Percentiles rank a stretch among this genome's conserved stretches.
Evolutionary conservation across 1,140 invertebrate species (phyloP).

Genomic region (Meteorus sp.): DNA sequence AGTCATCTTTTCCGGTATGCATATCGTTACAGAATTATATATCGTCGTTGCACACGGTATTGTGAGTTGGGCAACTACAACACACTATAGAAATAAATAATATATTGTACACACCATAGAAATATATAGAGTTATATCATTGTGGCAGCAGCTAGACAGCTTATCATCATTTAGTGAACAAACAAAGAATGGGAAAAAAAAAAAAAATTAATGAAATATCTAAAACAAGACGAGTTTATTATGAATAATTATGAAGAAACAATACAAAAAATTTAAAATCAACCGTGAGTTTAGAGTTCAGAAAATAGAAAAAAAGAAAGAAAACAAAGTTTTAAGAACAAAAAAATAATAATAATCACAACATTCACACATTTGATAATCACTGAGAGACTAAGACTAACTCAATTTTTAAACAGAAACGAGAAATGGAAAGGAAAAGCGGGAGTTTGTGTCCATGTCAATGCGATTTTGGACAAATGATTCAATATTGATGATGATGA

Average conservation of each 20-base stretch:
- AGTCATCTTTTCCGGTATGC: constrained; percentile 9
- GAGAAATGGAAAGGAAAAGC: constrained; percentile 6
- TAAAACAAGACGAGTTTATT: constrained; percentile 28
- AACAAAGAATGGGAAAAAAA: too few species aligned
- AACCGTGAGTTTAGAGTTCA: too few species aligned
- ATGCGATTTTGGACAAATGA: not conserved
- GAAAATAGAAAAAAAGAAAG: constrained; percentile 25
- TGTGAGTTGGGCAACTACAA: constrained; percentile 28
- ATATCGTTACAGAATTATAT: constrained; percentile 1
- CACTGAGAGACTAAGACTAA: constrained; percentile 62
- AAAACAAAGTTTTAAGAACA: constrained; percentile 33
- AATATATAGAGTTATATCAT: constrained; percentile 5
- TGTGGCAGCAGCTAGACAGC: constrained; percentile 51
- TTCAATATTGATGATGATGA: not conserved
- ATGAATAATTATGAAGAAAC: constrained; percentile 16
- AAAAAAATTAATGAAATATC: constrained; percentile 33
- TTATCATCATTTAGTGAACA: constrained; percentile 44
- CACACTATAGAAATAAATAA: constrained; percentile 17
- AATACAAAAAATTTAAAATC: constrained; percentile 25
- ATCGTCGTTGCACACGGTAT: constrained; percentile 9
- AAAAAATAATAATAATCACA: constrained; percentile 34
- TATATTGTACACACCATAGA: constrained; percentile 11
- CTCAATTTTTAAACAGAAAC: constrained; percentile 46
- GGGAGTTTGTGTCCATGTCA: too few species aligned
- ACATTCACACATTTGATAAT: constrained; percentile 58